These are phyloP conservation scores for Oscheius sp. DNA, from an alignment of 2,888 invertebrate species.

Conservation along the genomic window DNA sequence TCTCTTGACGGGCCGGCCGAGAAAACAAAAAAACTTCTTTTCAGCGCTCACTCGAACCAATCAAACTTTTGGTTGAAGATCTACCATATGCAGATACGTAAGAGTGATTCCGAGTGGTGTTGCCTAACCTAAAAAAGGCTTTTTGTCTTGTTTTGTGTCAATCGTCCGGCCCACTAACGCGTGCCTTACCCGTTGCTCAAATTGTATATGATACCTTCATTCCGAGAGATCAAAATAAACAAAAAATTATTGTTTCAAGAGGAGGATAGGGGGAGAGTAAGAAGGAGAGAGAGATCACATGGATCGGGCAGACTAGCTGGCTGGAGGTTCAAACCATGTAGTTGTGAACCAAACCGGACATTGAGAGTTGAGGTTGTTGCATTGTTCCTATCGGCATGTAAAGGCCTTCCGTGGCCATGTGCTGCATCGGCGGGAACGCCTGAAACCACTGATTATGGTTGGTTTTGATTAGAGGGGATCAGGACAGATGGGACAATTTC, in stretches of 20 bases:
- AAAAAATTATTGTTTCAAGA: neutral
- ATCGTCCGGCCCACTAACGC: slow-evolving; percentile 17
- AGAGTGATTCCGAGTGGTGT: slow-evolving; percentile 11
- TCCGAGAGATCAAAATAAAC: slow-evolving; percentile 19
- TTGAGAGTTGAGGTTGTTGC: slow-evolving; percentile 10
- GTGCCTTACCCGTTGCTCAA: slow-evolving; percentile 32
- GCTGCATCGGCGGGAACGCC: slow-evolving; percentile 23
- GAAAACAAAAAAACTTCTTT: slow-evolving; percentile 26
- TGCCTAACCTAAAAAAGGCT: slow-evolving; percentile 9
- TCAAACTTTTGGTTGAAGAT: slow-evolving; percentile 65
- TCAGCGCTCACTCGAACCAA: slow-evolving; percentile 61
- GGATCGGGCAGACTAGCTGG: neutral
- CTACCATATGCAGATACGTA: slow-evolving; percentile 64
- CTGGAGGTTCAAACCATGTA: slow-evolving; percentile 3
- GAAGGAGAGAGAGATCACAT: slow-evolving; percentile 7
- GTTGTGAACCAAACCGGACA: slow-evolving; percentile 10
- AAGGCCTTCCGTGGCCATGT: slow-evolving; percentile 6
- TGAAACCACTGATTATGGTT: neutral
- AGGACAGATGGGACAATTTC: no score
- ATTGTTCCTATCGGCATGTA: slow-evolving; percentile 18
- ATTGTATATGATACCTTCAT: slow-evolving; percentile 17
- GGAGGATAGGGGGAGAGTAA: neutral
- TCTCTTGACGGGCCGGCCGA: neutral
- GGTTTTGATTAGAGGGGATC: neutral
- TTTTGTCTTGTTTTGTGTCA: slow-evolving; percentile 19